Conservation (phyloP, 2,113 vertebrate species). For the Morone chrysops region DNA sequence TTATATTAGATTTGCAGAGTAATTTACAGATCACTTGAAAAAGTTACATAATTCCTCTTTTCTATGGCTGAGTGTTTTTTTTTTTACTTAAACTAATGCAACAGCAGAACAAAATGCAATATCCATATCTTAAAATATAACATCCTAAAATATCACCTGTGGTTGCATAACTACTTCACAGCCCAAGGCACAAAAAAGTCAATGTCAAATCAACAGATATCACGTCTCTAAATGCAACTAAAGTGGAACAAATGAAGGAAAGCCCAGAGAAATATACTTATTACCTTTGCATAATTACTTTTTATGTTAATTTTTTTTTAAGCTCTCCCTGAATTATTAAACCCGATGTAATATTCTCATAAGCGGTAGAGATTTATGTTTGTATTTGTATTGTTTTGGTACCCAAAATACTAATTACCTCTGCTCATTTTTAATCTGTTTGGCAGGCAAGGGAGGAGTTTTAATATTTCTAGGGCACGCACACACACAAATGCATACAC, state of each 20-base stretch:
- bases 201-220: conserved; percentile 5
- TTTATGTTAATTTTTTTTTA: conserved; percentile 40
- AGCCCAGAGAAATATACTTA: conserved; percentile 28
- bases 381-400: conserved; percentile 50
- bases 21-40: too few species aligned
- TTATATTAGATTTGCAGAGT: too few species aligned
- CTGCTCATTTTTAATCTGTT: conserved; percentile 55
- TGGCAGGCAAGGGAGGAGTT: conserved; percentile 11
- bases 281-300: conserved; percentile 46
- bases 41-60: not conserved
- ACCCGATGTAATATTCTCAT: conserved; percentile 26
- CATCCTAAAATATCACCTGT: not conserved
- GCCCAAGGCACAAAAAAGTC: not conserved
- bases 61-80: too few species aligned
- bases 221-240: conserved; percentile 1
- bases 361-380: conserved; percentile 50
- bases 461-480: conserved; percentile 34
- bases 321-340: conserved; percentile 36
- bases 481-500: not conserved
- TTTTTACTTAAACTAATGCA: not conserved
- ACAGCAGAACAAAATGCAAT: not conserved
- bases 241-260: conserved; percentile 23
- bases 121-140: not conserved
- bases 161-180: not conserved
- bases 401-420: conserved; percentile 63